These are phyloP conservation scores for Bradypus variegatus DNA, from an alignment of 2,797 vertebrate species.

Conservation along the genomic window DNA sequence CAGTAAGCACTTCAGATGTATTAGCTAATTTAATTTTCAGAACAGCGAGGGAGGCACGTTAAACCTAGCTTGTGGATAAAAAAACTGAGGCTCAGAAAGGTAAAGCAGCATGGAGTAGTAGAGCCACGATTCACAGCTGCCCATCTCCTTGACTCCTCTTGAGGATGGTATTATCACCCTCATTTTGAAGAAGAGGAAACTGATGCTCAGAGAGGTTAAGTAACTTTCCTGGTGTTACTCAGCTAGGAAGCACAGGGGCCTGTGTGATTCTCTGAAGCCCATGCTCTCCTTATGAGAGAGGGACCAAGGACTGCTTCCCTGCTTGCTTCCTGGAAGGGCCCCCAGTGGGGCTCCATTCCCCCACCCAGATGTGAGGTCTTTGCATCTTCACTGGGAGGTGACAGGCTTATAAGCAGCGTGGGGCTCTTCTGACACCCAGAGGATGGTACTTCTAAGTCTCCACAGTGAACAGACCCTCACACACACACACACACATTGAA, in stretches of 20 bases:
- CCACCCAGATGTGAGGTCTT: not conserved
- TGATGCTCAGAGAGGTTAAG: not conserved
- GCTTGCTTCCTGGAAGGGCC: not conserved
- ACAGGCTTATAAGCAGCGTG: not conserved
- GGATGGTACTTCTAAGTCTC: not conserved
- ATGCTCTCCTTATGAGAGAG: not conserved
- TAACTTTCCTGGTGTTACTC: not conserved
- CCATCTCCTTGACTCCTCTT: not conserved
- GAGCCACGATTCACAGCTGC: not conserved
- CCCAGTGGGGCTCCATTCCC: not conserved
- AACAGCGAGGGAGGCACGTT: not conserved
- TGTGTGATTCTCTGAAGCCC: not conserved
- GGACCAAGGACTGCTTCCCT: not conserved
- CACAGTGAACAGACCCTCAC: not conserved
- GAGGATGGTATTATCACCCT: not conserved
- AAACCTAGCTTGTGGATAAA: not conserved
- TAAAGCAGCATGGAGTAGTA: not conserved
- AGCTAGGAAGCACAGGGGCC: not conserved
- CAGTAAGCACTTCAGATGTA: not conserved
- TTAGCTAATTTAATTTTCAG: not conserved
- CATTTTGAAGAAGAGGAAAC: not conserved
- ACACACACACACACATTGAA: rapidly evolving
- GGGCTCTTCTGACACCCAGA: not conserved
- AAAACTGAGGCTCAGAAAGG: not conserved
- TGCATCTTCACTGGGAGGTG: not conserved